These are phyloP conservation scores for Prolemur simus DNA, from an alignment of 2,113 vertebrate genomes.

Conservation along the genomic window DNA sequence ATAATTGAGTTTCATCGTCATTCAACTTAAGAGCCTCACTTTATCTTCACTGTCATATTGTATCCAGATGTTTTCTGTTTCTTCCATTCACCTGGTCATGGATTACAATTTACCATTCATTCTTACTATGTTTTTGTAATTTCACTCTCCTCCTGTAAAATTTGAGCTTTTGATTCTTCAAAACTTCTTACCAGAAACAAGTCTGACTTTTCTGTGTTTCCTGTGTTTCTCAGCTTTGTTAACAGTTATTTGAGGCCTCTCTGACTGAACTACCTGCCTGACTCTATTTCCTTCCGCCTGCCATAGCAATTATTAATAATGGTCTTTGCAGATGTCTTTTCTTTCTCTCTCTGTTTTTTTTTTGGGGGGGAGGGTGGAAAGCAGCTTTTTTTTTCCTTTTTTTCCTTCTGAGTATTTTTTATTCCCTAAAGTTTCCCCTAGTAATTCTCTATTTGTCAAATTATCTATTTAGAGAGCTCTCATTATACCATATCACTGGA, in stretches of 20 bases:
- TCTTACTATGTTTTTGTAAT: conserved; percentile 69
- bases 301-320: conserved; percentile 65
- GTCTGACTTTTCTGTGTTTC: conserved; percentile 44
- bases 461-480: conserved; percentile 45
- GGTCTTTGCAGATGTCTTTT: conserved; percentile 52
- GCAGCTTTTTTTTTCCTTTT: background rate
- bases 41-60: conserved; percentile 30
- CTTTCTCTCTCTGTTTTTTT: background rate
- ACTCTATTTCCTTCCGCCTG: conserved; percentile 76
- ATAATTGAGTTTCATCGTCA: conserved; percentile 8
- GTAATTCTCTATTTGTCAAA: background rate
- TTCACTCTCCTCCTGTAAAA: conserved; percentile 62
- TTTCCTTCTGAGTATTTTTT: background rate
- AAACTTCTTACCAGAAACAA: conserved; percentile 69
- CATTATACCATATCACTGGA: background rate
- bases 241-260: conserved; percentile 54
- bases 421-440: background rate
- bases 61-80: conserved; percentile 64
- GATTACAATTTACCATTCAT: conserved; percentile 53
- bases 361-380: too few species aligned
- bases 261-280: conserved; percentile 63
- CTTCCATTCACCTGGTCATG: conserved; percentile 54
- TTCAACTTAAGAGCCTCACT: background rate
- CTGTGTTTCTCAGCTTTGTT: conserved; percentile 48
- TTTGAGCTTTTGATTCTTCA: conserved; percentile 56